These are phyloP conservation scores for Cyprinus carpio DNA, from an alignment of 2,113 vertebrate genomes.

Conservation along the genomic window DNA sequence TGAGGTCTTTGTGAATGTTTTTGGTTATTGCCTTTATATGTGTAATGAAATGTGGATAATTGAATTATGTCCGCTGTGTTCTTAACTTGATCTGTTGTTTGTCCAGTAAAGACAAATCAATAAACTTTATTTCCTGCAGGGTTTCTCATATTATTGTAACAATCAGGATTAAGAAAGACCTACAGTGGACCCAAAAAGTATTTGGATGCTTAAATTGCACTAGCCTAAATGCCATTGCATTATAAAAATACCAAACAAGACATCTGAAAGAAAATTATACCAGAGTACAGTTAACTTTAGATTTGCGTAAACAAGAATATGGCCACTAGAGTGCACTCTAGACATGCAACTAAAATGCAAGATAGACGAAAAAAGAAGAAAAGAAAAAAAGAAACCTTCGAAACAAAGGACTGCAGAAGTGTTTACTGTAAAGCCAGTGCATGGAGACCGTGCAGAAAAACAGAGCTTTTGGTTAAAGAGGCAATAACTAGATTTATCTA, in stretches of 20 bases:
- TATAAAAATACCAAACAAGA: background rate
- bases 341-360: background rate
- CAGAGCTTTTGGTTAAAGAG: no score
- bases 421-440: background rate
- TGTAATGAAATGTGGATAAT: background rate
- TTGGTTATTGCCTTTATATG: background rate
- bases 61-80: background rate
- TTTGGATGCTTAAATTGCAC: background rate
- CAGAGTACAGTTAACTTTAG: background rate
- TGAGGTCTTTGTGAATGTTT: background rate
- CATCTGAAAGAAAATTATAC: background rate
- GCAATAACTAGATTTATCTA: background rate
- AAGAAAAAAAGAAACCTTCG: background rate
- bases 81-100: background rate
- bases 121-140: background rate
- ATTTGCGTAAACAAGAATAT: background rate
- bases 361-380: background rate
- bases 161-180: background rate
- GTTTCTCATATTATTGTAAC: background rate
- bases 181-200: background rate
- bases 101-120: background rate
- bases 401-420: constrained; percentile 33
- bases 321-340: constrained; percentile 13
- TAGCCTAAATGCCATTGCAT: background rate
- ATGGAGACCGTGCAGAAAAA: background rate